Percentiles rank a stretch among this genome's conserved stretches.
Evolutionary conservation across 2,888 invertebrate species (phyloP).

Genomic region (Leucozona laternaria): DNA sequence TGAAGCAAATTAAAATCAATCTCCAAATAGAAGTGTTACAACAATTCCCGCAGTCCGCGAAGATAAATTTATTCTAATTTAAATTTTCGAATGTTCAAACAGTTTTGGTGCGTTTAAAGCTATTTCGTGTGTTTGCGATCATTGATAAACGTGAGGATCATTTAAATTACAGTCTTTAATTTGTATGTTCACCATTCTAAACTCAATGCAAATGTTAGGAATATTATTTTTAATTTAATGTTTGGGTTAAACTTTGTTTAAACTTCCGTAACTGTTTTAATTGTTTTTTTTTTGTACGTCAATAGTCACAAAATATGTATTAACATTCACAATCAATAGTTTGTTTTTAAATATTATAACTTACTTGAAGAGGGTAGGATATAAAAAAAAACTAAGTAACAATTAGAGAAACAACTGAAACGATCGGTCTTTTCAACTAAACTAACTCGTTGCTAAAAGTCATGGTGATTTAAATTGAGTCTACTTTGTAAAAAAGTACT

Average conservation of each 20-base stretch:
- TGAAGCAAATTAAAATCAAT: not conserved
- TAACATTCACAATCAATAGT: not conserved
- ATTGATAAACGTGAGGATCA: slow-evolving; percentile 54
- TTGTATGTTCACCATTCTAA: slow-evolving; percentile 31
- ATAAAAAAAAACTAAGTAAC: not conserved
- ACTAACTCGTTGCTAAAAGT: slow-evolving; percentile 31
- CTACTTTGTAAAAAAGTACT: slow-evolving; percentile 29
- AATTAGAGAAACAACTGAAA: slow-evolving; percentile 30
- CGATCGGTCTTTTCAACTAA: slow-evolving; percentile 53
- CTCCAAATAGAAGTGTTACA: not conserved
- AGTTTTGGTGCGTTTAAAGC: slow-evolving; percentile 20
- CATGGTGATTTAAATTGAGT: slow-evolving; percentile 59
- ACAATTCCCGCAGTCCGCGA: slow-evolving; percentile 4
- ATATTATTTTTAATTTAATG: slow-evolving; percentile 19
- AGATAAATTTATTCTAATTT: slow-evolving; percentile 22
- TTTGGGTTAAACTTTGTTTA: slow-evolving; percentile 15
- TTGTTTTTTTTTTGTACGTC: slow-evolving; percentile 14
- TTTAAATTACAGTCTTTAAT: slow-evolving; percentile 55
- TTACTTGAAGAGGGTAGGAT: slow-evolving; percentile 26
- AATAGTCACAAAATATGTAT: not conserved
- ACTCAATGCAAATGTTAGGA: slow-evolving; percentile 6
- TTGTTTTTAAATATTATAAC: slow-evolving; percentile 20
- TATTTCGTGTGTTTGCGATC: slow-evolving; percentile 54
- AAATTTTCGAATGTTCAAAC: slow-evolving; percentile 13
- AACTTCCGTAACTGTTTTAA: slow-evolving; percentile 28